Evolutionary conservation across 1,140 invertebrate genomes (phyloP).

Genomic region (Zaprionus camerounensis): DNA sequence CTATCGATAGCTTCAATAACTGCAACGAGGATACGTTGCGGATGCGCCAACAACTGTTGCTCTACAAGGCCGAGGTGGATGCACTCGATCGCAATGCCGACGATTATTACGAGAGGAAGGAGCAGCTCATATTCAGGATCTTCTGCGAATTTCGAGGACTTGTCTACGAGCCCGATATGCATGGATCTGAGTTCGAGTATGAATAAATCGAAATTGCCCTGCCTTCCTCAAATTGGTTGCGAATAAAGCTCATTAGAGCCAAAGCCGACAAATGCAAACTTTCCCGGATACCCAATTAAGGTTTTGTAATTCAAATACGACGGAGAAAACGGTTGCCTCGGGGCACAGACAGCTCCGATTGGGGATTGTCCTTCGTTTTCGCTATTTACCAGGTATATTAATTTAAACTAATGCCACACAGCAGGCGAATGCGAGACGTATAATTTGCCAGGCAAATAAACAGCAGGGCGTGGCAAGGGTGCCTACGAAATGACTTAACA

Average conservation of each 20-base stretch:
- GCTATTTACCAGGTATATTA: conserved; percentile 56
- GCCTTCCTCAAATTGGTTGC: conserved; percentile 12
- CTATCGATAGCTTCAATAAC: conserved; percentile 1
- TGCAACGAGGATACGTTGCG: conserved; percentile 29
- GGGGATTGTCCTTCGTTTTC: conserved; percentile 3
- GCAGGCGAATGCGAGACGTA: conserved; percentile 61
- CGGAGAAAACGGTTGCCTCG: conserved; percentile 4
- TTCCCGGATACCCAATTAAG: conserved; percentile 46
- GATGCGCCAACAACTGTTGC: conserved; percentile 36
- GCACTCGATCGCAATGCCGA: conserved; percentile 34
- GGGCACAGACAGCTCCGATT: conserved; percentile 11
- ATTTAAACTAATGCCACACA: conserved; percentile 68
- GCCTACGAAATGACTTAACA: conserved; percentile 73
- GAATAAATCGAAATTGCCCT: neutral
- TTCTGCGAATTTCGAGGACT: conserved; percentile 55
- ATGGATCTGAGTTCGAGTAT: conserved; percentile 1
- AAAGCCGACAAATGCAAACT: neutral
- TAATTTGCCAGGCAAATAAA: conserved; percentile 57
- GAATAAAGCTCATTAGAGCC: conserved; percentile 2
- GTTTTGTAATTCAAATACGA: conserved; percentile 26
- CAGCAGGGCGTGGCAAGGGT: conserved; percentile 17
- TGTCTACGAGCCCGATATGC: conserved; percentile 18
- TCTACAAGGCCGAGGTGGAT: conserved; percentile 46
- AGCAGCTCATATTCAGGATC: conserved; percentile 61
- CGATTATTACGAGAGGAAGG: conserved; percentile 60